Evolutionary conservation across 2,113 vertebrate species (phyloP).

Genomic region (Sialia sialis): DNA sequence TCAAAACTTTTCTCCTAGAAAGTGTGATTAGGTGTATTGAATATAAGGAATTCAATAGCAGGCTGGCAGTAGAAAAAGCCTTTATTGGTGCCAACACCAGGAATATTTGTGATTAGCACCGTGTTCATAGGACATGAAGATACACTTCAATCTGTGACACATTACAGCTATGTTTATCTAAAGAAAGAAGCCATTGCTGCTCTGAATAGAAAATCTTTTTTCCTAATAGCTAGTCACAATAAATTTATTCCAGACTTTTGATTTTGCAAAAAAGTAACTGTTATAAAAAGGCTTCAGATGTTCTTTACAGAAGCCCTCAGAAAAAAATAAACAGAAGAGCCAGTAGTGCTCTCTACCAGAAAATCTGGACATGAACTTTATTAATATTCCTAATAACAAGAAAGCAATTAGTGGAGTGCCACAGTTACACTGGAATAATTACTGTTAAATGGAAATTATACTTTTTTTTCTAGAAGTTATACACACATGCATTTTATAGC

Average conservation of each 20-base stretch:
- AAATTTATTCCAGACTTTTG: slow-evolving; percentile 21
- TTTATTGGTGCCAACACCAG: not conserved
- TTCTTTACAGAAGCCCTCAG: not conserved
- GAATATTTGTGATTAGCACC: not conserved
- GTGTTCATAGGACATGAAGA: not conserved
- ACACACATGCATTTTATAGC: not conserved
- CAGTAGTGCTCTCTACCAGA: not conserved
- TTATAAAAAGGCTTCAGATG: not conserved
- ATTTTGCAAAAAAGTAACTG: not conserved
- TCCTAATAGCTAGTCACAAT: not conserved
- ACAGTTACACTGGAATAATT: not conserved
- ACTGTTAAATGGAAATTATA: not conserved
- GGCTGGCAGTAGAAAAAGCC: not conserved
- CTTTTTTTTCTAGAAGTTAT: not conserved
- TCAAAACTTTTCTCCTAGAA: not conserved
- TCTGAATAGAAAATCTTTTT: not conserved
- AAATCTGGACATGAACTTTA: slow-evolving; percentile 28
- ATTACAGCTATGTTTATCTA: not conserved
- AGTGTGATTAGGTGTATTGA: not conserved
- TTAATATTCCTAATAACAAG: slow-evolving; percentile 33
- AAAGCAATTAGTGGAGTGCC: not conserved
- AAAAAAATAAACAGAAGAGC: not conserved
- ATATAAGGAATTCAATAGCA: not conserved
- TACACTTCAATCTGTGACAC: not conserved
- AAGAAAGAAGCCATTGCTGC: not conserved